A percentile compares a stretch with the other conserved stretches of the same genome.
phyloP scores from a whole-genome alignment of 2,888 invertebrate genomes.

The Phragmatobia fuliginosa region DNA sequence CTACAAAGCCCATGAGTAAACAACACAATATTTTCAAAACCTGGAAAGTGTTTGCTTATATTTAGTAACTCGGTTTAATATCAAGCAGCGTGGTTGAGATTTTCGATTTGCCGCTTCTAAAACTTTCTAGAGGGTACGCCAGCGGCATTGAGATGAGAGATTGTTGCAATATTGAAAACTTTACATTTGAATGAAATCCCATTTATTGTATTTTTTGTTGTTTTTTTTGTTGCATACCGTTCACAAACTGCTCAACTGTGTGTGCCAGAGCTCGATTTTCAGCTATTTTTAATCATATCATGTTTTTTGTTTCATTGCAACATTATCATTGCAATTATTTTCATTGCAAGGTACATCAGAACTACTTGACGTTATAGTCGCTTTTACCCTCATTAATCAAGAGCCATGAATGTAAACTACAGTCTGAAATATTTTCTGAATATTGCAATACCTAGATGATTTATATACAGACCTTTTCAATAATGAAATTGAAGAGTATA shows the following conservation, averaged over 20 bases:
- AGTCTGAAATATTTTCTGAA: neutral
- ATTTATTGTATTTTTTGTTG: constrained; percentile 28
- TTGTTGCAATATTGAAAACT: constrained; percentile 57
- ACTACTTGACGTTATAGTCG: no score
- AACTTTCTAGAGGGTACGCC: constrained; percentile 20
- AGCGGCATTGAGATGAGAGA: constrained; percentile 38
- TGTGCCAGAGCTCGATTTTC: neutral
- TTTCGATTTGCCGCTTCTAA: constrained; percentile 23
- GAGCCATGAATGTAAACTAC: neutral
- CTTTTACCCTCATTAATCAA: no score
- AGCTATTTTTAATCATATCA: neutral
- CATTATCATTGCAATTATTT: no score
- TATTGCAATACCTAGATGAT: neutral
- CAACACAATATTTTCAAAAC: neutral
- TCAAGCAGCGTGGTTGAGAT: neutral
- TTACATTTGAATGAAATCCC: constrained; percentile 42
- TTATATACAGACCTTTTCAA: constrained; percentile 1
- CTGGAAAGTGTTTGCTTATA: neutral
- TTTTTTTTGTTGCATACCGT: constrained; percentile 26
- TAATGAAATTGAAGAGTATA: constrained; percentile 3
- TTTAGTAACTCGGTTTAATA: neutral
- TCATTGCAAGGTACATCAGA: no score
- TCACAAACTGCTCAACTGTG: constrained; percentile 26
- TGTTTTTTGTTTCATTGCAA: no score
- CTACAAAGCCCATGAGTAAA: neutral